Evolutionary conservation across 2,797 vertebrate species (phyloP).

Genomic region (Pogoniulus pusillus): DNA sequence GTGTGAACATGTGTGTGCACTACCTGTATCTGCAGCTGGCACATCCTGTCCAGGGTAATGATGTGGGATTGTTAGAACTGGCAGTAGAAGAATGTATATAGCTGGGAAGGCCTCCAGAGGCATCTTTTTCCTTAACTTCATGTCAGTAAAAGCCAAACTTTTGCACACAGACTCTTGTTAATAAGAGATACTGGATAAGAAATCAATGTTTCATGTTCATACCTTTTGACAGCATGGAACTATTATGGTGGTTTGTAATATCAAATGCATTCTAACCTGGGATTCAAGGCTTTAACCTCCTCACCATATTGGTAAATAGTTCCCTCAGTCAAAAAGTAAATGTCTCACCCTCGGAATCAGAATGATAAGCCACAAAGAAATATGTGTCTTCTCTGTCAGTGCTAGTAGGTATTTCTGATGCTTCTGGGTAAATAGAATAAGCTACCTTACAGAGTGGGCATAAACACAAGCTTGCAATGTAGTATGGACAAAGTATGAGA

Average conservation of each 20-base stretch:
- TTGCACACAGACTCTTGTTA: neutral
- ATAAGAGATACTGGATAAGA: neutral
- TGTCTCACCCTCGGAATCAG: constrained; percentile 6
- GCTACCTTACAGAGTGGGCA: neutral
- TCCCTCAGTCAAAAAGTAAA: neutral
- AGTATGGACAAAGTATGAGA: neutral
- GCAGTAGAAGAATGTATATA: neutral
- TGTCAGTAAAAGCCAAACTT: neutral
- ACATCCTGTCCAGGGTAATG: neutral
- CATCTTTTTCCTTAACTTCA: neutral
- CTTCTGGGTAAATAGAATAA: neutral
- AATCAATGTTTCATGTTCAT: neutral
- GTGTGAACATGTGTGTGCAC: neutral
- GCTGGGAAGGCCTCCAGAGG: neutral
- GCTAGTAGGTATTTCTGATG: neutral
- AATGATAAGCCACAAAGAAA: neutral
- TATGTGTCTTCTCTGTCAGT: neutral
- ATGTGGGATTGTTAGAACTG: neutral
- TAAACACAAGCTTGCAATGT: neutral
- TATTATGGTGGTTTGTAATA: neutral
- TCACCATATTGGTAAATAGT: neutral
- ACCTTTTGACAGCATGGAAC: neutral
- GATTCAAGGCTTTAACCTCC: neutral
- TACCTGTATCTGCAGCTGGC: neutral
- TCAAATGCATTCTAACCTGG: neutral